phyloP scores from a whole-genome alignment of 2,888 invertebrate genomes.

The Calameuta pallipes region DNA sequence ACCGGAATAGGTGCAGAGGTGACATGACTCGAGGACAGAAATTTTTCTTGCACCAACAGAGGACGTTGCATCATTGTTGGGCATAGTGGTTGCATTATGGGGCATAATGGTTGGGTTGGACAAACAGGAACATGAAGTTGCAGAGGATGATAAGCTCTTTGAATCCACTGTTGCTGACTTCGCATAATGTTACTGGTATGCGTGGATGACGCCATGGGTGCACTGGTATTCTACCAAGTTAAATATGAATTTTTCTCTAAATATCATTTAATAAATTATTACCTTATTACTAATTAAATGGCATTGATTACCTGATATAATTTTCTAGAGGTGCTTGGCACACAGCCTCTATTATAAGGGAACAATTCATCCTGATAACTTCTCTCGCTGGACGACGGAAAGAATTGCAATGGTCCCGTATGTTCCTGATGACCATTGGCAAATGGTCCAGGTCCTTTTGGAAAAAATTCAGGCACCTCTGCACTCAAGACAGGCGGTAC shows the following conservation, averaged over 20 bases:
- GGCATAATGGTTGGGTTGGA: conserved; percentile 37
- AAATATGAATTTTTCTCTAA: conserved; percentile 11
- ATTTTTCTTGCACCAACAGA: conserved; percentile 33
- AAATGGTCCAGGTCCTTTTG: conserved; percentile 37
- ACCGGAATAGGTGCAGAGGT: conserved; percentile 49
- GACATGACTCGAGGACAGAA: conserved; percentile 28
- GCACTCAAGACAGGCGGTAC: conserved; percentile 35
- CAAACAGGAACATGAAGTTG: conserved; percentile 42
- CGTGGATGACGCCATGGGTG: conserved; percentile 47
- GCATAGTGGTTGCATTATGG: conserved; percentile 47
- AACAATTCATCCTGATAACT: conserved; percentile 55
- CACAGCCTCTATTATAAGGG: conserved; percentile 43
- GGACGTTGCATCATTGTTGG: conserved; percentile 50
- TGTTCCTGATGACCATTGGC: conserved; percentile 20
- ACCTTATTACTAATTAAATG: not conserved
- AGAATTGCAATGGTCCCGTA: conserved; percentile 38
- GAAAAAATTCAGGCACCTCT: conserved; percentile 62
- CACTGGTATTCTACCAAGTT: conserved; percentile 42
- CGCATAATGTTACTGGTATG: conserved; percentile 42
- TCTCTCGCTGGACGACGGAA: conserved; percentile 46
- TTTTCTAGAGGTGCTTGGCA: conserved; percentile 29
- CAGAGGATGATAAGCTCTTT: conserved; percentile 42
- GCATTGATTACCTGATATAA: conserved; percentile 49
- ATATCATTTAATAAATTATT: not conserved
- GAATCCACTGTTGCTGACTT: conserved; percentile 55